Conservation (phyloP, 2,113 vertebrate genomes). For the Delphinus delphis region DNA sequence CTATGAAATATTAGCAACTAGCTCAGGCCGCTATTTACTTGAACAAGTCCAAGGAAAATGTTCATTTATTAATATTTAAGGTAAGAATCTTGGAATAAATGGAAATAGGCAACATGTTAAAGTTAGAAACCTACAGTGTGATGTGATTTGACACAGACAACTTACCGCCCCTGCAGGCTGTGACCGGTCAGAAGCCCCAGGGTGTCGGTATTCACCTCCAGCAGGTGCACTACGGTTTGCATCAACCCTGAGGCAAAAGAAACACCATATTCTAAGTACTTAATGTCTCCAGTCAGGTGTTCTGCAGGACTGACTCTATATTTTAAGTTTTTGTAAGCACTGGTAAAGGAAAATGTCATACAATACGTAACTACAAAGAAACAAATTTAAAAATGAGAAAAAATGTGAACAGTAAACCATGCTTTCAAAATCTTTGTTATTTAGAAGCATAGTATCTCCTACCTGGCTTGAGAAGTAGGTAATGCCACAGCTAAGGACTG, state of each 20-base stretch:
- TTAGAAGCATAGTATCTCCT: not conserved
- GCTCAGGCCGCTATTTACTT: not conserved
- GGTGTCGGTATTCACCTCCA: conserved; percentile 93
- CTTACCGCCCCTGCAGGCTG: conserved; percentile 89
- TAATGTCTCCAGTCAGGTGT: not conserved
- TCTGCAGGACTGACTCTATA: not conserved
- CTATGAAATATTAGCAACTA: not conserved
- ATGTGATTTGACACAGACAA: not conserved
- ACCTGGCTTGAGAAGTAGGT: conserved; percentile 94
- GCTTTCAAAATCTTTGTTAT: not conserved
- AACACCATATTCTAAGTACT: not conserved
- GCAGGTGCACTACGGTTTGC: conserved; percentile 88
- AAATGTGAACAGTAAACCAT: not conserved
- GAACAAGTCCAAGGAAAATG: not conserved
- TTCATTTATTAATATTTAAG: not conserved
- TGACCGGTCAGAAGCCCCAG: conserved; percentile 89
- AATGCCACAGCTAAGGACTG: conserved; percentile 93
- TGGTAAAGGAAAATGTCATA: not conserved
- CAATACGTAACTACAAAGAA: not conserved
- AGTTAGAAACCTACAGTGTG: accelerated
- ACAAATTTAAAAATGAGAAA: not conserved
- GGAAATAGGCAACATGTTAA: not conserved
- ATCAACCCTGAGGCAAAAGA: conserved; percentile 85
- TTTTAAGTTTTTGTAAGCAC: not conserved
- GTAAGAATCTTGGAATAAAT: not conserved